Base-by-base conservation (phyloP, 2,888 invertebrate genomes). In the Euphydryas editha region DNA sequence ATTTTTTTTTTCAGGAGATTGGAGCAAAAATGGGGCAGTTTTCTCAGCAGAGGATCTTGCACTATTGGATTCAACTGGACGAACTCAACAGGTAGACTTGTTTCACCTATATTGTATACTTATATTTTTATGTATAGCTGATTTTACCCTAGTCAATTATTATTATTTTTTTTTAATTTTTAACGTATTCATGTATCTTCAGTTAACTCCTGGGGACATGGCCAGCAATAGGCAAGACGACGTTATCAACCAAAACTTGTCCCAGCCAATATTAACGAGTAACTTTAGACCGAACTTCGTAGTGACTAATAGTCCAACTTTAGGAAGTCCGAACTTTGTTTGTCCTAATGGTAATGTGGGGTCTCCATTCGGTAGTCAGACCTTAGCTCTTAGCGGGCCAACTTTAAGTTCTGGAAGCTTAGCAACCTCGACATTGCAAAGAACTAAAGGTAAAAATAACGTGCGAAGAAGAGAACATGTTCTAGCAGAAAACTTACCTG, bases 401-500 rank as follows among this genome's bases (percentile, higher is more conserved):
- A 92, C 92, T 47, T 80, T 93, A 47, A 92, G 92, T 73, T 90
- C 92, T 0, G 83, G 88, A 10, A 92, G 92, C 68, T 76, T 92
- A 3, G 87, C 90, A 1, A 91, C 91, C 36, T 94, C 85, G 64
- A 93, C 89, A 56, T 77, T 92, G 72, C 93, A 85, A 71, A 85
- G 90, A 83, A 64, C 59, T 36, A 93, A 87, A 91, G 94, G 82
- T 70, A 94, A 85, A 90, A 83, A 84, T 1, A 88, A 88, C 65
- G 84, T 85, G 4, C 78, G 94, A 76, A 93, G 95, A 85, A 94
- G 95, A 88, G 96, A 96, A 85, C 96, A 96, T 81, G 96, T 97
- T 67, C 94, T 97, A 78, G 96, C 97, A 60, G 97, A 97, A 84
- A 95, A 96, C 75, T 94, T 97, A 85, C 97, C 97, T 37, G 97